Evolutionary conservation across 1,140 invertebrate species (phyloP), one percentile per base, ranked within the genome.

Genomic region (Battus philenor): DNA sequence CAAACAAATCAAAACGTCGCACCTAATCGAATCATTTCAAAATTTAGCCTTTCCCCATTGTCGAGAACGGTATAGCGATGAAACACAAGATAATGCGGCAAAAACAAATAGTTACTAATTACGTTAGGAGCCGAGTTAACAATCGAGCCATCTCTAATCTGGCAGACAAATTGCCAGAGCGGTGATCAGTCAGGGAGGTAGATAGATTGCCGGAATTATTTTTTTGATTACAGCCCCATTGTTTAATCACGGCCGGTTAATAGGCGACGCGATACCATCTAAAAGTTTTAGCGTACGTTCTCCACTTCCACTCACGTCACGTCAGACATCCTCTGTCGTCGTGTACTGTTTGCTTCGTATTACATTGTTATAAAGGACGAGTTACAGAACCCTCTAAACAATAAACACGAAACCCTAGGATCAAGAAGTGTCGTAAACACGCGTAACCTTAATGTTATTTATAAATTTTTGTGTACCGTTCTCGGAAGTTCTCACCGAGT

Each of bases 101-200:
- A 68, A 68, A 72, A 82, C 75, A 77, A 82, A 82, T 82, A 71
- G 60, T 60, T 41, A 62, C 68, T 76, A 82, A 82, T 82, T 79
- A 82, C 68, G 63, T 59, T 53, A 48, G 61, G 57, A 48, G 57
- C 50, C 29, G 54, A 69, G 76, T 73, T 77, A 79, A 73, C 66
- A 55, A 69, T 72, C 70, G 51, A 29, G 50, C 39, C 64, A 54
- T 68, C 55, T 66, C 60, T 71, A 72, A 68, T 72, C 68, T 70
- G 54, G 50, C 55, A 57, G 68, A 74, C 64, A 63, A 71, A 73
- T 70, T 57, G 53, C 51, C 26, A 45, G 57, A 56, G 54, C 54
- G 31, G 47, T 36, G 17, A 10, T 17, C 12, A 61, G 44, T 55
- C 54, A 39, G 31, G 27, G 53, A 41, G 50, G n/a, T 34, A 48